phyloP scores from a whole-genome alignment of 2,888 invertebrate species.

The Agriopis marginaria region DNA sequence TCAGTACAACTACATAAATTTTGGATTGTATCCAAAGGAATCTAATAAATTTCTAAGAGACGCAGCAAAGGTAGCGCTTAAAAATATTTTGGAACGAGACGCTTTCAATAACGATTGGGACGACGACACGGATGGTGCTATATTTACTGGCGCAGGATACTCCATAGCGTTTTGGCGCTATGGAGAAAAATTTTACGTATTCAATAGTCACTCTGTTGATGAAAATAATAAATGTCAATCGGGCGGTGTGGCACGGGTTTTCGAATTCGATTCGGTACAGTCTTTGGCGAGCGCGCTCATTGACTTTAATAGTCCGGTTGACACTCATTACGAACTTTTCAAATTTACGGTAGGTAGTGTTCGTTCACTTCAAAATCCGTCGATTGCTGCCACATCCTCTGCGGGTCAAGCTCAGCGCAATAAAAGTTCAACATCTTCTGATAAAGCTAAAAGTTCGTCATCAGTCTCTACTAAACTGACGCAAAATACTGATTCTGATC shows the following conservation, averaged over 20 bases:
- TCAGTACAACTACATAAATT: background rate
- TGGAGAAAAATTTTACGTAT: background rate
- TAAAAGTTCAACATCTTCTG: background rate
- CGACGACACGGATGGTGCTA: background rate
- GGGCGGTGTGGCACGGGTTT: background rate
- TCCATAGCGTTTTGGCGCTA: background rate
- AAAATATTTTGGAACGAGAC: background rate
- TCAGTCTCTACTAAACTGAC: background rate
- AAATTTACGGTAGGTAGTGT: no score
- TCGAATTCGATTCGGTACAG: background rate
- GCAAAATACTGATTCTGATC: background rate
- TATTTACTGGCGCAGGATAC: background rate
- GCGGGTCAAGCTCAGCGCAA: background rate
- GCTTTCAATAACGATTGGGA: background rate
- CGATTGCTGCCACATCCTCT: background rate
- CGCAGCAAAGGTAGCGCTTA: background rate
- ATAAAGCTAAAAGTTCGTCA: background rate
- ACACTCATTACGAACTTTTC: no score
- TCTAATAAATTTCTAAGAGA: background rate
- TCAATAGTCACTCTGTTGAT: background rate
- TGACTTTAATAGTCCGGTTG: background rate
- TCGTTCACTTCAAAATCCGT: background rate
- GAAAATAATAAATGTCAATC: background rate
- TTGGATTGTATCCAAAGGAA: background rate
- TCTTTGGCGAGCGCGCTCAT: background rate